Percentiles rank a stretch among this genome's conserved stretches.
Conservation (phyloP, 2,113 vertebrate species). For the Girardinichthys multiradiatus region DNA sequence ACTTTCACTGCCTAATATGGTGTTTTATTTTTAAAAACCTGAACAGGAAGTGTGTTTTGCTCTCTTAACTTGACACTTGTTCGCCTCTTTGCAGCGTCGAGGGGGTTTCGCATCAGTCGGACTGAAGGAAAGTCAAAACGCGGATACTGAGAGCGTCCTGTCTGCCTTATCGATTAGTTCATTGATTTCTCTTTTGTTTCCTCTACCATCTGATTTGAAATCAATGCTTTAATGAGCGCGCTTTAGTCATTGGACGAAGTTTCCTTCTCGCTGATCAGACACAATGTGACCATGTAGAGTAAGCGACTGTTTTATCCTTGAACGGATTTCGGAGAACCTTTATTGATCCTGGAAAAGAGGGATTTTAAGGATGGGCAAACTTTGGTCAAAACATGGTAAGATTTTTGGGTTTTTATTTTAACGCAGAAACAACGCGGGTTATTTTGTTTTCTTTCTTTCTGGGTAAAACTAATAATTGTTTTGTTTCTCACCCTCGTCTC, state of each 20-base stretch:
- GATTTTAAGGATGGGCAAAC: slow-evolving; percentile 79
- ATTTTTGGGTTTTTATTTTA: background rate
- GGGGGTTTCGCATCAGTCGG: slow-evolving; percentile 45
- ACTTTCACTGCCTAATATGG: no score
- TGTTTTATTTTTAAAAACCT: slow-evolving; percentile 39
- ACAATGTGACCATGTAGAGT: slow-evolving; percentile 73
- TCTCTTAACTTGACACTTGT: slow-evolving; percentile 15
- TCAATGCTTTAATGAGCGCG: slow-evolving; percentile 38
- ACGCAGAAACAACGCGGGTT: background rate
- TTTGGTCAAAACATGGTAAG: slow-evolving; percentile 85
- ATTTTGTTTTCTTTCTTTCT: background rate
- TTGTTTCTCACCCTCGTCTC: slow-evolving; percentile 35
- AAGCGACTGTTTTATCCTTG: slow-evolving; percentile 41
- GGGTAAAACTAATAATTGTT: slow-evolving; percentile 25
- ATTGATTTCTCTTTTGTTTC: background rate
- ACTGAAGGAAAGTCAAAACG: slow-evolving; percentile 20
- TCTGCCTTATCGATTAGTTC: background rate
- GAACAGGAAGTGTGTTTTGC: slow-evolving; percentile 8
- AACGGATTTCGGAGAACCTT: slow-evolving; percentile 61
- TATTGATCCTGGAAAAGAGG: slow-evolving; percentile 47
- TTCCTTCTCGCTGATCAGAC: slow-evolving; percentile 46
- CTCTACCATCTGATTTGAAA: background rate
- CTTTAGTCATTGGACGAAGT: slow-evolving; percentile 53
- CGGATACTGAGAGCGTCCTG: background rate
- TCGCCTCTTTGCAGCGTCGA: slow-evolving; percentile 4